Evolutionary conservation across 1,140 invertebrate genomes (phyloP).

Genomic region (Maniola jurtina): DNA sequence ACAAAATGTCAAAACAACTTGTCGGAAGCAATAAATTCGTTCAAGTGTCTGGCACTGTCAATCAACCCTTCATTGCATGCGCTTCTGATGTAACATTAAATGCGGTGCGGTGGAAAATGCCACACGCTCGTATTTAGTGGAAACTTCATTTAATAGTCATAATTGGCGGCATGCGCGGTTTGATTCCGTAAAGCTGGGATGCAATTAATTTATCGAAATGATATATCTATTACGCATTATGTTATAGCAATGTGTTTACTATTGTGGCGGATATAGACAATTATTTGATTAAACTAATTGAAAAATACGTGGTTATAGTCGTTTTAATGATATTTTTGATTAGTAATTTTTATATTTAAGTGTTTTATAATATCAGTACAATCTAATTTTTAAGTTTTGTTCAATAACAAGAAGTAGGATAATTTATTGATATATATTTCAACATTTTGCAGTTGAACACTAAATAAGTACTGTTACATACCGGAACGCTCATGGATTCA

Average conservation of each 20-base stretch:
- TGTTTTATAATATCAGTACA: no score
- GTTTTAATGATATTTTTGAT: background rate
- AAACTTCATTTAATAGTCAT: constrained; percentile 33
- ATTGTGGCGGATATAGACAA: background rate
- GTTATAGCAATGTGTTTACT: background rate
- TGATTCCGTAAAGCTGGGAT: constrained; percentile 21
- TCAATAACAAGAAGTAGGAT: no score
- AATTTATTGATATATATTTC: no score
- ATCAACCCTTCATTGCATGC: constrained; percentile 12
- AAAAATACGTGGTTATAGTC: no score
- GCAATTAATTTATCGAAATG: constrained; percentile 31
- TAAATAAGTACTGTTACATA: no score
- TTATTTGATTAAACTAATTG: background rate
- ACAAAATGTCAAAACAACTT: constrained; percentile 4
- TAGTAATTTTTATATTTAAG: no score
- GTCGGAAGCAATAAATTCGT: background rate
- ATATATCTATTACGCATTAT: constrained; percentile 3
- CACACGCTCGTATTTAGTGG: constrained; percentile 15
- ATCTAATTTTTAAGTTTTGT: no score
- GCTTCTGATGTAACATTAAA: constrained; percentile 20
- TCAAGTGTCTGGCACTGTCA: constrained; percentile 19
- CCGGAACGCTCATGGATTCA: no score
- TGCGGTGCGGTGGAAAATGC: constrained; percentile 14
- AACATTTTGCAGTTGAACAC: no score
- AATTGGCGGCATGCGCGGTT: constrained; percentile 26